These are phyloP conservation scores for Acrobasis suavella DNA, from an alignment of 2,888 invertebrate species.

Conservation along the genomic window DNA sequence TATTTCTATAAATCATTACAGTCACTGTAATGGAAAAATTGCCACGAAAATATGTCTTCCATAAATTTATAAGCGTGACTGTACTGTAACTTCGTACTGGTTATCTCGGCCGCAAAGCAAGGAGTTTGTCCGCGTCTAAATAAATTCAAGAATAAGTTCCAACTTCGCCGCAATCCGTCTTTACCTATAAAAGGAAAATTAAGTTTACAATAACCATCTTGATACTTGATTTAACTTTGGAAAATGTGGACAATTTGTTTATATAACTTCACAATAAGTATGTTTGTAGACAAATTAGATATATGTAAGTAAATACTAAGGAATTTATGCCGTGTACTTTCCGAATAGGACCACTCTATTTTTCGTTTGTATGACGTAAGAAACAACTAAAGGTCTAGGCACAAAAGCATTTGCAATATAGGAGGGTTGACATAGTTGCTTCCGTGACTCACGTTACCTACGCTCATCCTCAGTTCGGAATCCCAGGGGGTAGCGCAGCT, in stretches of 20 bases:
- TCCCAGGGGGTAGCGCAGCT: too few relatives aligned
- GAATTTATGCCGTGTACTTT: too few relatives aligned
- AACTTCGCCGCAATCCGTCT: conserved; percentile 35
- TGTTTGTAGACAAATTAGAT: too few relatives aligned
- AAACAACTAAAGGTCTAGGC: too few relatives aligned
- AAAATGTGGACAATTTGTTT: conserved; percentile 9
- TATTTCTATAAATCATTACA: too few relatives aligned
- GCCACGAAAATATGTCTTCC: background rate
- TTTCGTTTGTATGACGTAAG: too few relatives aligned
- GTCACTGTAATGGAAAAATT: background rate
- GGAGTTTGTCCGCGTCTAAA: conserved; percentile 28
- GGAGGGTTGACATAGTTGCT: too few relatives aligned
- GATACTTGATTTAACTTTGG: conserved; percentile 38
- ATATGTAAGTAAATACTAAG: too few relatives aligned
- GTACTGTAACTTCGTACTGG: background rate
- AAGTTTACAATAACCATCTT: conserved; percentile 40
- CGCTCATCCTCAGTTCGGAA: too few relatives aligned
- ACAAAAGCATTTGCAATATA: too few relatives aligned
- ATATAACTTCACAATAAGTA: background rate
- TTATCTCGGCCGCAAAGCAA: background rate
- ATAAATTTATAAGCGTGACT: background rate
- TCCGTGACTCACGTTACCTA: too few relatives aligned
- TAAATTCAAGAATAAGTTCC: conserved; percentile 31
- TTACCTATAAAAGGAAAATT: conserved; percentile 35
- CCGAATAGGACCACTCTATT: too few relatives aligned